Conservation (phyloP, 2,797 vertebrate genomes). For the Arremon aurantiirostris region DNA sequence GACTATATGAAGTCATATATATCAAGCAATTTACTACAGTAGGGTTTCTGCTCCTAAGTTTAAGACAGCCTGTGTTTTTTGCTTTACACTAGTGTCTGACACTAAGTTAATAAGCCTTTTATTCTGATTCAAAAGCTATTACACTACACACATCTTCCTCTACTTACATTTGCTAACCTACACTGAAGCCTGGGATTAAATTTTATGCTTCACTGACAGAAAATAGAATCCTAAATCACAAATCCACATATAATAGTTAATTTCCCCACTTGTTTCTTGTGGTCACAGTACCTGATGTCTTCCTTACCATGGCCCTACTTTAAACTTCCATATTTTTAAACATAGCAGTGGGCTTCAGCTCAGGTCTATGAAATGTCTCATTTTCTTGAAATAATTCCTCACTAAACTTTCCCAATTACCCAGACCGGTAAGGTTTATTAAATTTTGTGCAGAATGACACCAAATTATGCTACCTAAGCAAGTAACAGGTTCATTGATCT, state of each 20-base stretch:
- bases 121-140: conserved; percentile 57
- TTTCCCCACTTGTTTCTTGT: conserved; percentile 23
- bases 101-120: conserved; percentile 36
- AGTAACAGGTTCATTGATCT: neutral
- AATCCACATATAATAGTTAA: conserved; percentile 33
- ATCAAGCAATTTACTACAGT: neutral
- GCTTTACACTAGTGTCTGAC: neutral
- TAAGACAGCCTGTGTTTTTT: neutral
- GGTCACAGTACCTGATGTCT: neutral
- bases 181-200: conserved; percentile 46
- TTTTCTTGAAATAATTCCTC: neutral
- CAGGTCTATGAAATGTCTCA: neutral
- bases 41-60: neutral
- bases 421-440: neutral
- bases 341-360: neutral
- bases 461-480: neutral
- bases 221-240: conserved; percentile 59
- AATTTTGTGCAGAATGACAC: neutral
- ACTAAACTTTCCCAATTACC: neutral
- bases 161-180: conserved; percentile 33
- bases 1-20: neutral
- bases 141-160: conserved; percentile 49
- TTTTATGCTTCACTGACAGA: conserved; percentile 62
- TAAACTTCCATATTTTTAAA: neutral
- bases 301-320: neutral